phyloP scores from a whole-genome alignment of 2,888 invertebrate species.

The Thereva unica region DNA sequence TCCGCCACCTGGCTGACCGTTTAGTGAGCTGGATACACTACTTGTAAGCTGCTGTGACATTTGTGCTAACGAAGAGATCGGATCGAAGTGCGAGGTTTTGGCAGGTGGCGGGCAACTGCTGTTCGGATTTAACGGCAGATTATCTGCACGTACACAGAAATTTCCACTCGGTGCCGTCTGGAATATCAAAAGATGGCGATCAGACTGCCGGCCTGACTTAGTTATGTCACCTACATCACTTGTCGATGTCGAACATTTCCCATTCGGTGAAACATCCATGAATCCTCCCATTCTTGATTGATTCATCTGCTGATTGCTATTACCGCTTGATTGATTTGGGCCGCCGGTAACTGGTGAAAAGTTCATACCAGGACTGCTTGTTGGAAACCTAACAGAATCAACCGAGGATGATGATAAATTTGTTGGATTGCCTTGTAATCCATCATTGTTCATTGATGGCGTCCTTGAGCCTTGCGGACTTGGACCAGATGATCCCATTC shows the following conservation, averaged over 20 bases:
- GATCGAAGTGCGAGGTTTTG: constrained; percentile 80
- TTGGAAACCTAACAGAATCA: constrained; percentile 49
- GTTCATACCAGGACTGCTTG: constrained; percentile 53
- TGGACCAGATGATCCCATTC: constrained; percentile 58
- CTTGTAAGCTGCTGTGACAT: constrained; percentile 92
- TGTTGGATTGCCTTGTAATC: constrained; percentile 56
- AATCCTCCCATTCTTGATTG: constrained; percentile 52
- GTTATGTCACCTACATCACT: constrained; percentile 45
- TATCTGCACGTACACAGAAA: constrained; percentile 62
- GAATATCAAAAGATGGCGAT: constrained; percentile 1
- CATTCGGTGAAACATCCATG: constrained; percentile 57
- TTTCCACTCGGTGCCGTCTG: constrained; percentile 42
- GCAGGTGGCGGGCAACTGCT: constrained; percentile 62
- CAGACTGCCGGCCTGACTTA: constrained; percentile 4
- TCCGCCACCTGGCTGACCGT: constrained; percentile 60
- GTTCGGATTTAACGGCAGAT: constrained; percentile 70
- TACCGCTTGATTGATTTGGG: constrained; percentile 49
- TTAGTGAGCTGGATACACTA: constrained; percentile 66
- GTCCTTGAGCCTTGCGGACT: constrained; percentile 54
- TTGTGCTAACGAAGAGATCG: constrained; percentile 90
- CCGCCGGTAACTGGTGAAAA: constrained; percentile 45
- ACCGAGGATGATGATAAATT: constrained; percentile 45
- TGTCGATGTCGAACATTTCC: constrained; percentile 36
- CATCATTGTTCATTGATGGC: constrained; percentile 49
- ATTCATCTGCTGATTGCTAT: constrained; percentile 36